These are phyloP conservation scores for Rhincodon typus DNA, from an alignment of 2,797 vertebrate species.

Conservation along the genomic window DNA sequence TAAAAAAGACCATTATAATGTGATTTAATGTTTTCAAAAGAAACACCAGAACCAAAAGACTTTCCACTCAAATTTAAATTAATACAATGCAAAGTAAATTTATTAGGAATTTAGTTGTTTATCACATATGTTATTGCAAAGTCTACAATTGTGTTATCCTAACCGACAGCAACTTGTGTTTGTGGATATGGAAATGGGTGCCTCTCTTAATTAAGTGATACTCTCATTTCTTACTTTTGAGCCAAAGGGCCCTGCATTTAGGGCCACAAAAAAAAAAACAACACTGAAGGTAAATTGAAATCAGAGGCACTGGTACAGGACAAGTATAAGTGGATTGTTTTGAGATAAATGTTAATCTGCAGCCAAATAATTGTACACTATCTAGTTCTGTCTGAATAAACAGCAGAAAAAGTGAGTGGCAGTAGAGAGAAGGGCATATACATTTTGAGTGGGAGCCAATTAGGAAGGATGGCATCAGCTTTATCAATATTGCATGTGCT, in stretches of 20 bases:
- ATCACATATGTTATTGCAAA: neutral
- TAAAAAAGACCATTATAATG: neutral
- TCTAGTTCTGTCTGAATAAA: neutral
- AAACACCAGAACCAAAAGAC: neutral
- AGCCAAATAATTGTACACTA: neutral
- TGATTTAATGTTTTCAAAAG: neutral
- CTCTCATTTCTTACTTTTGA: neutral
- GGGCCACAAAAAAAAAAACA: neutral
- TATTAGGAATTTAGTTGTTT: neutral
- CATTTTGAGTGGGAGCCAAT: neutral
- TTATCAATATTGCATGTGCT: neutral
- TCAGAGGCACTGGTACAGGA: neutral
- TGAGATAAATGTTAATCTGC: neutral
- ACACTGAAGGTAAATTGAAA: neutral
- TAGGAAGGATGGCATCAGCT: neutral
- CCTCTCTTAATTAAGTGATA: neutral
- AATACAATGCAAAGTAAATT: neutral
- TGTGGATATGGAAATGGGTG: neutral
- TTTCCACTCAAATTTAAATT: neutral
- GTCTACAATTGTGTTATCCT: neutral
- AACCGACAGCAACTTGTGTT: neutral
- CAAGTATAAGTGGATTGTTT: neutral
- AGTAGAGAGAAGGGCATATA: neutral
- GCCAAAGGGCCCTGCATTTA: neutral
- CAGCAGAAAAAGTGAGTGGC: neutral